Base-by-base conservation (phyloP, 2,888 invertebrate genomes). In the Napeogenes sylphis region DNA sequence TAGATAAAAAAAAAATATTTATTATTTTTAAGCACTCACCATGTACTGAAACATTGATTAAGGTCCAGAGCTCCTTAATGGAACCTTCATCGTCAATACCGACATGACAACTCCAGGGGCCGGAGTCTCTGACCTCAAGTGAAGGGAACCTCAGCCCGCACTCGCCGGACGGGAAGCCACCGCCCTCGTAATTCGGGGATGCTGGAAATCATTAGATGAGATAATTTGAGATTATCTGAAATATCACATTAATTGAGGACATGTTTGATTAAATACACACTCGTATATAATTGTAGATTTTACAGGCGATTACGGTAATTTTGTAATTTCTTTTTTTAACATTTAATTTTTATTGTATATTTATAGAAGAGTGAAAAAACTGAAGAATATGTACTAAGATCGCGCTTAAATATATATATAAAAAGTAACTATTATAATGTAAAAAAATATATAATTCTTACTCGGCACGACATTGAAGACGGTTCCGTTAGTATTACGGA, bases 91-190 rank as follows among this genome's bases (percentile, higher is more conserved):
- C 64, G 0, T 56, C 10, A 13, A 84, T 72, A 0, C 88, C 89
- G 2, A 85, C 84, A 65, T 85, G 82, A 70, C 90, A 90, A 71
- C 77, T 80, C 90, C 90, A 90, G 0, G 8, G 2, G 0, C 88
- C 87, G 2, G 71, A 70, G 67, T 85, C 86, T 0, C 45, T 32
- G 0, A 56, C 47, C 2, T 47, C 53, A 33, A 86, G 70, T 10
- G 67, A 66, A 0, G 69, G 66, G 72, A 87, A 80, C 35, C 77
- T 71, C 54, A 84, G 70, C 3, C 85, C 82, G 60, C 89, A 89
- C 55, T 89, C 89, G 1, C 89, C 90, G 0, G 88, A 83, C n/a
- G 84, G 84, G 21, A 89, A 75, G 0, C 90, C 87, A 1, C 79
- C 79, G 5, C 90, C 90, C 0, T 78, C 72, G 71, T 88, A 88